Base-by-base conservation (phyloP, 2,797 vertebrate species). In the Podarcis lilfordi region DNA sequence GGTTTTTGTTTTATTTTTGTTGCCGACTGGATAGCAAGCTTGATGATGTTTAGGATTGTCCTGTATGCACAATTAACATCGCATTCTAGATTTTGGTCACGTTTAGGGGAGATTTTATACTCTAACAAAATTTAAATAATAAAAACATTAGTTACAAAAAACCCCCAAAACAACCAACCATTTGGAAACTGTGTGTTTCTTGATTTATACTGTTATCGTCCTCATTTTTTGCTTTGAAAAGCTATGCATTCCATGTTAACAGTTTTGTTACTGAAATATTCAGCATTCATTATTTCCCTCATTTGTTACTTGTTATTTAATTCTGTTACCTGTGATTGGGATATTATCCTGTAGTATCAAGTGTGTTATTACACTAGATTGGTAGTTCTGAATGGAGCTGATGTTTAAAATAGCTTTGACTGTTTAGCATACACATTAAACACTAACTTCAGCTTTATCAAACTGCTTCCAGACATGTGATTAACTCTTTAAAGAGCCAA, bases 361-460 rank as follows among this genome's bases (percentile, higher is more conserved):
- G 35, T 79, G 77, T 71, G 25, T 71, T 86, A 71, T 85, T 85
- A 64, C 15, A 85, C 55, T 85, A 64, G 66, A 80, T 59, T 85
- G 71, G 35, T 29, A 85, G 27, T 85, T 75, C 35, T 61, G 55
- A 61, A 75, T 29, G 83, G 37, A 71, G 45, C 23, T 79, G 64
- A 80, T 69, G 43, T 55, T 86, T 79, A 79, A 55, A 64, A 64
- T 86, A 76, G 23, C 45, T 29, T 80, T 10, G 35, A 61, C 32
- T 80, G 19, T 80, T 86, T 86, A 80, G 69, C 45, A 86, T 72
- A 45, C 23, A 86, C 37, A 79, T 69, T 86, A 61, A 80, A 86
- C 32, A n/a, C 15, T 21, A 59, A 80, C 29, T 71, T 68, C 64
- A 71, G 72, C 71, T n/a, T 61, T 76, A 77, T 85, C 72, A 66